Percentiles rank a stretch among this genome's conserved stretches.
Conservation (phyloP, 2,888 invertebrate genomes). For the Orthosia cruda region DNA sequence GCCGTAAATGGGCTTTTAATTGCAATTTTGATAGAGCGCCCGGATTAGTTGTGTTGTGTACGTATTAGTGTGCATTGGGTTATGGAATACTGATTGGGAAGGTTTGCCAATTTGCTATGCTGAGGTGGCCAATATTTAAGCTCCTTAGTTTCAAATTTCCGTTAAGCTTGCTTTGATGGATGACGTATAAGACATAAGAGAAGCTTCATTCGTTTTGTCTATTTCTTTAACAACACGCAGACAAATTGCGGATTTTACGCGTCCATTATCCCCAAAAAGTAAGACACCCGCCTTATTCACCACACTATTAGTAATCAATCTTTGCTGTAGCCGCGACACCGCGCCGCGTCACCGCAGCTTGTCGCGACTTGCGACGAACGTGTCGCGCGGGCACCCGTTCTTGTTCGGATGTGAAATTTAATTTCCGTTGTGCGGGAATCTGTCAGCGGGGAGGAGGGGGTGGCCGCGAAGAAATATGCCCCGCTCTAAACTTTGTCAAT, state of each 20-base stretch:
- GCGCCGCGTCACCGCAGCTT: slow-evolving; percentile 74
- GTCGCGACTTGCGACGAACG: slow-evolving; percentile 81
- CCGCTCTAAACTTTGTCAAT: slow-evolving; percentile 92
- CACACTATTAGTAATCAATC: slow-evolving; percentile 79
- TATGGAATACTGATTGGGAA: slow-evolving; percentile 47
- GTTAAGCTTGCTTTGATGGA: neutral
- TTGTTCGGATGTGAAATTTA: slow-evolving; percentile 92
- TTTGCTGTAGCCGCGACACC: slow-evolving; percentile 71
- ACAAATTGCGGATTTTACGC: neutral
- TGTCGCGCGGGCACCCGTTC: slow-evolving; percentile 86
- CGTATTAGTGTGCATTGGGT: slow-evolving; percentile 72
- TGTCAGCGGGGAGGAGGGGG: slow-evolving; percentile 82
- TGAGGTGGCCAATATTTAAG: slow-evolving; percentile 24
- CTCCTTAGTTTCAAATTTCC: neutral
- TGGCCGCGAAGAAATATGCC: slow-evolving; percentile 90
- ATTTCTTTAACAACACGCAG: too few species aligned
- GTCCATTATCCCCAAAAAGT: slow-evolving; percentile 5
- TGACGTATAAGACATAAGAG: too few species aligned
- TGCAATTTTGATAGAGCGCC: slow-evolving; percentile 90
- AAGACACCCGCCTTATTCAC: slow-evolving; percentile 22
- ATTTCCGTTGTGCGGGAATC: slow-evolving; percentile 91
- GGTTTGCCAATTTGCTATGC: slow-evolving; percentile 36
- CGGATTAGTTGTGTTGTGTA: slow-evolving; percentile 87
- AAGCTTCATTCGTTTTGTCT: neutral
- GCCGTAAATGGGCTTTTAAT: slow-evolving; percentile 91